Base-by-base conservation (phyloP, 1,140 invertebrate species). In the Rhopalosiphum maidis region DNA sequence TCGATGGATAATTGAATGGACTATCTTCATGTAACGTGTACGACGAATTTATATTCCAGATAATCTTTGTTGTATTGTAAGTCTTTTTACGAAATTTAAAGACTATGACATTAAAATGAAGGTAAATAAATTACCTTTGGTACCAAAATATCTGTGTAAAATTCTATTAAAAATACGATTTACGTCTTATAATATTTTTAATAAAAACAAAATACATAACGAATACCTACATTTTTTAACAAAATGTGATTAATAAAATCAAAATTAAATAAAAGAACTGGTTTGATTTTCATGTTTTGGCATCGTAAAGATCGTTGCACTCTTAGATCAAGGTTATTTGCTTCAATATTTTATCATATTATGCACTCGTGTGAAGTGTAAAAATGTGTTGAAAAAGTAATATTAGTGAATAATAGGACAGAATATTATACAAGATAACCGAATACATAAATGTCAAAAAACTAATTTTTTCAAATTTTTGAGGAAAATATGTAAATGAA, bases 281-380 rank as follows among this genome's bases (percentile, higher is more conserved):
- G 91, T 93, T 93, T 93, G 91, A 93, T 93, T 93, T 93, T 93
- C 48, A 46, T 35, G 91, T 85, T 85, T 85, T 85, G 25, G 91
- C 91, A 82, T n/a, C 48, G 6, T 51, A 8, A 35, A 93, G 91
- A 93, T 93, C 91, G 25, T 93, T 93, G 91, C 91, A 93, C 91
- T 83, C 82, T 35, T 86, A 41, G 23, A 85, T 41, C 91, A 85
- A 93, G 91, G 91, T 85, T 85, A 86, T 51, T 82, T 82, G 77
- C 41, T 43, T 83, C 43, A 25, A 82, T 35, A 37, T 90, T 60
- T 60, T 41, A 55, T 55, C 25, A 51, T 51, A 88, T 54, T 22
- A 23, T 41, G 35, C 54, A 41, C 23, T 41, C 23, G 54, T 68
- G 37, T 30, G 30, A n/a, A n/a, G 30, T 68, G 15, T 68, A n/a